A percentile compares a stretch with the other conserved stretches of the same genome.
Evolutionary conservation across 2,888 invertebrate genomes (phyloP).

Genomic region (Synanthedon tipuliformis): DNA sequence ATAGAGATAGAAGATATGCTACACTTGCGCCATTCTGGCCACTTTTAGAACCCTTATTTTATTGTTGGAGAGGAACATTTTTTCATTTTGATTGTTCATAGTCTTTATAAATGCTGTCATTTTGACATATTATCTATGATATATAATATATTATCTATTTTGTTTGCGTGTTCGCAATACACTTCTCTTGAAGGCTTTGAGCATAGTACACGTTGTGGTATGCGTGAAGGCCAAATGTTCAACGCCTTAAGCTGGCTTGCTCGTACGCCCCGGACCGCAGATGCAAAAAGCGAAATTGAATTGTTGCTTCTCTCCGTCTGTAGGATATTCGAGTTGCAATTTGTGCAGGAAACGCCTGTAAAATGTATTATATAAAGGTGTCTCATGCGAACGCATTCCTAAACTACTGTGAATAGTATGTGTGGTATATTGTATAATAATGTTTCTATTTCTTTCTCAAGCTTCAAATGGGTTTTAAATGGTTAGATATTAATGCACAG

Average conservation of each 20-base stretch:
- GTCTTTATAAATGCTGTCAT: too few relatives aligned
- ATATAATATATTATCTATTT: too few relatives aligned
- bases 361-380: conserved; percentile 22
- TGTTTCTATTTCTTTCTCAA: not conserved
- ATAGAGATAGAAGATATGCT: too few relatives aligned
- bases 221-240: conserved; percentile 50
- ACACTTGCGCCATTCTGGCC: too few relatives aligned
- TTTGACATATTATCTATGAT: too few relatives aligned
- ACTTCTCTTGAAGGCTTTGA: not conserved
- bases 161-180: too few relatives aligned
- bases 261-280: conserved; percentile 38
- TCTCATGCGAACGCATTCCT: conserved; percentile 51
- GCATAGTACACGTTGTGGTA: conserved; percentile 25
- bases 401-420: conserved; percentile 44
- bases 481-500: too few relatives aligned
- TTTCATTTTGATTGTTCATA: too few relatives aligned
- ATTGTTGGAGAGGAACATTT: too few relatives aligned
- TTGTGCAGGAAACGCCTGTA: conserved; percentile 5
- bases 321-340: conserved; percentile 34
- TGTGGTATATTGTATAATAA: not conserved
- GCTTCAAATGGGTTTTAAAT: not conserved
- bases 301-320: conserved; percentile 62
- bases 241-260: conserved; percentile 47
- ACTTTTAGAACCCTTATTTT: too few relatives aligned
- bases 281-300: conserved; percentile 69